These are phyloP conservation scores for Eulacestoma nigropectus DNA, from an alignment of 2,113 vertebrate species.

Conservation along the genomic window DNA sequence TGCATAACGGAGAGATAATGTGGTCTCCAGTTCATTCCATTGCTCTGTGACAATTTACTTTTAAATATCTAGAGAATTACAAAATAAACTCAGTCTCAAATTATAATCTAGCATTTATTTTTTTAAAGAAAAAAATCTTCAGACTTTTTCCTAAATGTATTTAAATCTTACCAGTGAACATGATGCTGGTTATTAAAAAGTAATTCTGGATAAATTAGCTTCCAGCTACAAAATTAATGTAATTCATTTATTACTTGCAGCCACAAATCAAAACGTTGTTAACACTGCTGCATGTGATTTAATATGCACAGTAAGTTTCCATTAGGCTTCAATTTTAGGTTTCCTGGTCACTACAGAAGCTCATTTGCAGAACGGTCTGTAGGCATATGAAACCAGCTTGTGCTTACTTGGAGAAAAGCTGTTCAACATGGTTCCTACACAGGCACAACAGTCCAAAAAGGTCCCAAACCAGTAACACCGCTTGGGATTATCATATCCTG, in stretches of 20 bases:
- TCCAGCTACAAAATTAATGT: constrained; percentile 80
- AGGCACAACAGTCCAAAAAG: not conserved
- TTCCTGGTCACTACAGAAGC: constrained; percentile 67
- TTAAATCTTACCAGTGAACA: constrained; percentile 77
- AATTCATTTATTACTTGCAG: constrained; percentile 82
- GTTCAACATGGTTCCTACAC: not conserved
- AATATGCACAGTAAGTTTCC: constrained; percentile 75
- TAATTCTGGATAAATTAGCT: constrained; percentile 78
- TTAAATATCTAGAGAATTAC: constrained; percentile 20
- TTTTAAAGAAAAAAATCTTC: not conserved
- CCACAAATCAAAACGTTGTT: constrained; percentile 79
- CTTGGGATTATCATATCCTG: not conserved
- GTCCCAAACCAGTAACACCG: not conserved
- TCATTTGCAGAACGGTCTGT: constrained; percentile 31
- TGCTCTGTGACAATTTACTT: not conserved
- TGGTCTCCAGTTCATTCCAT: not conserved
- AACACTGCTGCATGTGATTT: constrained; percentile 73
- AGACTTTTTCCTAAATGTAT: constrained; percentile 72
- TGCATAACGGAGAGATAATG: not conserved
- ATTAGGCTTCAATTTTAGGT: constrained; percentile 72
- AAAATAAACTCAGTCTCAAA: constrained; percentile 57
- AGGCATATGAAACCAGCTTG: not conserved
- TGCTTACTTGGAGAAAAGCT: not conserved
- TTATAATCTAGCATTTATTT: constrained; percentile 29
- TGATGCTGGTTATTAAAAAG: constrained; percentile 78